Evolutionary conservation across 2,888 invertebrate genomes (phyloP).

Genomic region (Tubiluchus corallicola): DNA sequence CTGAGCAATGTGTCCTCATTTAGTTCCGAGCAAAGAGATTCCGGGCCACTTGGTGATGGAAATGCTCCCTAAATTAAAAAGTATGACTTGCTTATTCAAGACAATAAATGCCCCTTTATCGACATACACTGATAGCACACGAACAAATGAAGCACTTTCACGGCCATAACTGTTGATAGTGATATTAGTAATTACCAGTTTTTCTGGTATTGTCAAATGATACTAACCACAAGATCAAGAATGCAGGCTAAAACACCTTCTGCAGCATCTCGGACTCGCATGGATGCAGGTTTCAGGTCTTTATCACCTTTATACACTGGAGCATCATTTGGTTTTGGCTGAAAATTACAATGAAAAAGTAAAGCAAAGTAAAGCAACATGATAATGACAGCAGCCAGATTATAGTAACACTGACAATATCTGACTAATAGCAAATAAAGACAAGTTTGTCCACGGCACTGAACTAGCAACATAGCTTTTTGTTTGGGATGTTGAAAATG

Average conservation of each 20-base stretch:
- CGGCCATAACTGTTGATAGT: not conserved
- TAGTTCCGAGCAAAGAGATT: constrained; percentile 62
- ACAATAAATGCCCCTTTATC: too few relatives aligned
- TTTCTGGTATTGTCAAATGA: too few relatives aligned
- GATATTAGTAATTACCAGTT: too few relatives aligned
- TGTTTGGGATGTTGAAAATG: too few relatives aligned
- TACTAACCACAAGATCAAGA: constrained; percentile 67
- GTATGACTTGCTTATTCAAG: constrained; percentile 13
- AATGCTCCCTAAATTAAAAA: constrained; percentile 47
- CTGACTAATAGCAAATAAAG: too few relatives aligned
- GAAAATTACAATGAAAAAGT: too few relatives aligned
- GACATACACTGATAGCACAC: too few relatives aligned
- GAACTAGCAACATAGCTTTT: too few relatives aligned
- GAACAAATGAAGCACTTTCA: constrained; percentile 6
- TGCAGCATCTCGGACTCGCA: constrained; percentile 91
- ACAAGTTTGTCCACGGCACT: too few relatives aligned
- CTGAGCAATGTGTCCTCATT: constrained; percentile 66
- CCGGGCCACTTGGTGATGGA: constrained; percentile 61
- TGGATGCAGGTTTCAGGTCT: constrained; percentile 85
- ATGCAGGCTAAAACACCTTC: constrained; percentile 78
- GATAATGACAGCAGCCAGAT: too few relatives aligned
- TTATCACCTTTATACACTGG: constrained; percentile 88
- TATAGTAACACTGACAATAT: too few relatives aligned
- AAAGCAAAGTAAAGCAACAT: not conserved
- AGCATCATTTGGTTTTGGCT: constrained; percentile 61